These are phyloP conservation scores for Heloderma charlesbogerti DNA, from an alignment of 2,113 vertebrate species.

Conservation along the genomic window DNA sequence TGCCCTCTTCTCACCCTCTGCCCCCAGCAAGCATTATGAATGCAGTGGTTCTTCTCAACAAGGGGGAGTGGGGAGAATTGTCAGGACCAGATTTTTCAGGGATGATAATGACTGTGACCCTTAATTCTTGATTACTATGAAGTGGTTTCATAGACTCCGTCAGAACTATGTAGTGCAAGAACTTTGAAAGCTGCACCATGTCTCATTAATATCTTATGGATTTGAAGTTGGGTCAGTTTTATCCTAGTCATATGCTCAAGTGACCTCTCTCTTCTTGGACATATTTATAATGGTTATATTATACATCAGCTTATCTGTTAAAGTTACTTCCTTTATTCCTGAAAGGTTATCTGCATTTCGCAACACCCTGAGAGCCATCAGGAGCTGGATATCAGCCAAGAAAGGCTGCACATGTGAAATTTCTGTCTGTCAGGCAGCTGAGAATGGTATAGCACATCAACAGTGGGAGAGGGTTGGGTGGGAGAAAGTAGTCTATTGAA, in stretches of 20 bases:
- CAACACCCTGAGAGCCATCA: background rate
- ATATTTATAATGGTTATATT: background rate
- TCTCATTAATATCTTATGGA: background rate
- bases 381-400: background rate
- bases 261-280: background rate
- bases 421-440: background rate
- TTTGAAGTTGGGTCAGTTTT: background rate
- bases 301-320: background rate
- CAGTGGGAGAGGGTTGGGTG: no score
- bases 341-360: background rate
- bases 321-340: background rate
- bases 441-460: background rate
- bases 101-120: background rate
- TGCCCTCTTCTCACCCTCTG: background rate
- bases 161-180: background rate
- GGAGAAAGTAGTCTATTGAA: background rate
- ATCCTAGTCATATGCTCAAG: background rate
- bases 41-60: background rate
- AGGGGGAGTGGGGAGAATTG: background rate
- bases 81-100: background rate
- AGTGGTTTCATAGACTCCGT: background rate
- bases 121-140: conserved; percentile 5
- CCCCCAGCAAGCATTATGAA: background rate
- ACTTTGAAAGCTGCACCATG: background rate
- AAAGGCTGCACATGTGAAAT: background rate